Conservation (phyloP, 2,888 invertebrate species). For the Hymenopus coronatus region DNA sequence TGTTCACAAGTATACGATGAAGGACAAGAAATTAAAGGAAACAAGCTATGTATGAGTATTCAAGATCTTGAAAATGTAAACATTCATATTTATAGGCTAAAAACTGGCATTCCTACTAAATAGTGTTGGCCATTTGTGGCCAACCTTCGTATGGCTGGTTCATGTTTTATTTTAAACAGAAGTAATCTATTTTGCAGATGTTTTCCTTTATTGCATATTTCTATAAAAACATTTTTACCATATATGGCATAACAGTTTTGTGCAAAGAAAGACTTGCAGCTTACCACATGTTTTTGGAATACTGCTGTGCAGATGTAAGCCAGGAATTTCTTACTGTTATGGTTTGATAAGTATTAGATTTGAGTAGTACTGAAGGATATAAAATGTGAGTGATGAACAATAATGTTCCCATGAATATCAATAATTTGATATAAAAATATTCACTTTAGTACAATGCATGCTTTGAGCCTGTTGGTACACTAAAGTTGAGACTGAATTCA, state of each 20-base stretch:
- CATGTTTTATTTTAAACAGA: background rate
- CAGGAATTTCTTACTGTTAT: background rate
- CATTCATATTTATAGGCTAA: background rate
- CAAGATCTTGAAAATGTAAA: background rate
- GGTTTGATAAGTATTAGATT: background rate
- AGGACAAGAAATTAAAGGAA: too few species aligned
- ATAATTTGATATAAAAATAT: too few species aligned
- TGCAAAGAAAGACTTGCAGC: background rate
- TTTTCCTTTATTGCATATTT: background rate
- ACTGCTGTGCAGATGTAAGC: background rate
- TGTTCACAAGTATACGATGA: conserved; percentile 18
- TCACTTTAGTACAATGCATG: too few species aligned
- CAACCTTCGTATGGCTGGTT: background rate
- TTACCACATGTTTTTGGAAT: background rate
- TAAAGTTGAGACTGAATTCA: too few species aligned
- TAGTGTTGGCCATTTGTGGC: background rate
- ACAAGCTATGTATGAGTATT: background rate
- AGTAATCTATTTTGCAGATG: background rate
- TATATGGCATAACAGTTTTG: background rate
- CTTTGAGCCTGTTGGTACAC: too few species aligned
- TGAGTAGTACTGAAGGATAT: background rate
- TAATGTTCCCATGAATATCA: too few species aligned
- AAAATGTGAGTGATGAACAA: too few species aligned
- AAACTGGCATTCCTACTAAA: background rate
- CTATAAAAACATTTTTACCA: background rate